Evolutionary conservation across 2,113 vertebrate species (phyloP).

Genomic region (Setophaga coronata): DNA sequence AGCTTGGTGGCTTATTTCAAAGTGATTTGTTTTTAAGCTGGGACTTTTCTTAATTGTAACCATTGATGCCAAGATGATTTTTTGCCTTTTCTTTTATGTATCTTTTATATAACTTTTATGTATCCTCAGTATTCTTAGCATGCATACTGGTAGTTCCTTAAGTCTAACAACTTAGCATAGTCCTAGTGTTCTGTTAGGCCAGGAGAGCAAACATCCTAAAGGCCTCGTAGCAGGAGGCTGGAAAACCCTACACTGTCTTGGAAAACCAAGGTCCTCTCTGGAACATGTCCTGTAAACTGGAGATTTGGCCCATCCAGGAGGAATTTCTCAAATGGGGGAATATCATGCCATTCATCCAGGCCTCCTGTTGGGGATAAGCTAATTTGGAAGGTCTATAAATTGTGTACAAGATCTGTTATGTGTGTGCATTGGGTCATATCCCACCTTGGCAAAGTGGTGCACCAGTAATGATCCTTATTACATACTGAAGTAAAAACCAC

Average conservation of each 20-base stretch:
- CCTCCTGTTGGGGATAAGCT: background rate
- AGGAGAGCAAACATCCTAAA: background rate
- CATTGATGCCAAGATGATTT: background rate
- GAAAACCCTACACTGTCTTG: background rate
- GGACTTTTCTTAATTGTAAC: background rate
- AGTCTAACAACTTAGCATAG: background rate
- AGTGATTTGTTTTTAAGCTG: background rate
- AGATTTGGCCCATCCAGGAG: too few relatives aligned
- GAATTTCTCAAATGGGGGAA: background rate
- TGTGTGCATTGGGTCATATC: too few relatives aligned
- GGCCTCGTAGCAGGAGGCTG: rapidly evolving
- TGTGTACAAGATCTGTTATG: rapidly evolving
- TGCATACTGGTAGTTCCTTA: background rate
- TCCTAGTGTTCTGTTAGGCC: background rate
- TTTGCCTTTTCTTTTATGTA: background rate
- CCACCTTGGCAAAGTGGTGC: background rate
- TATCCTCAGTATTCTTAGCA: background rate
- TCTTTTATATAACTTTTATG: background rate
- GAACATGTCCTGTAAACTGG: background rate
- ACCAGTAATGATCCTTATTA: too few relatives aligned
- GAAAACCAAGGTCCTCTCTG: background rate
- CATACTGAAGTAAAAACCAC: background rate
- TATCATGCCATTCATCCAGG: background rate
- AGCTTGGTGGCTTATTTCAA: background rate
- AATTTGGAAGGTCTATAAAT: background rate